Base-by-base conservation (phyloP, 2,797 vertebrate species). In the Bradypus variegatus region DNA sequence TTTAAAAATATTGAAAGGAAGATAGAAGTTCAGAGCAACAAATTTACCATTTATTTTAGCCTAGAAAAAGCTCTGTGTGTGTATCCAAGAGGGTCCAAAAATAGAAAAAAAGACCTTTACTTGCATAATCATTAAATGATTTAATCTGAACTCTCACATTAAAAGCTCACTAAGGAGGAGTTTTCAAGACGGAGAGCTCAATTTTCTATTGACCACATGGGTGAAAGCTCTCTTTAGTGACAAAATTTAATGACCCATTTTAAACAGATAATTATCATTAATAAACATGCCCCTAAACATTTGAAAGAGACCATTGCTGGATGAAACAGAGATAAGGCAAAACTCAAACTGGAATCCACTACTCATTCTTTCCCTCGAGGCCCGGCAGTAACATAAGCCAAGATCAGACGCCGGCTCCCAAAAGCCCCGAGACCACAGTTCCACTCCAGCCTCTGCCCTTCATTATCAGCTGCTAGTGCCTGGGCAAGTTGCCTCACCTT, bases 141-240 rank as follows among this genome's bases (percentile, higher is more conserved):
- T 53, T 76, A 70, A 93, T 62, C 38, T 70, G 93, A 94, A 92
- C 23, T 80, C 55, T 84, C 36, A 69, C 2, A 76, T 72, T 79
- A 62, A 78, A 88, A 92, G 50, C 29, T 86, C n/a, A 72, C 60
- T 67, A 48, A 65, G 36, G 58, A 60, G 2, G 19, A 79, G 15
- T 38, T 77, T 83, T 82, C 77, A 78, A 78, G 41, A 84, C 15
- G 12, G n/a, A 75, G 92, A 91, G 60, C 14, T 29, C 15, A 8
- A 33, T 80, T 92, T 89, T 91, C 55, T 86, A 29, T 33, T 77
- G 70, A 38, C 4, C 38, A 23, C 60, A 69, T 78, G 18, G 27
- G 38, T 41, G 87, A 83, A 94, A 67, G 73, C 0, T 84, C 21
- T 77, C 72, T 85, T 90, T 86, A 73, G 80, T 38, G 41, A 83